Conservation (phyloP, 2,113 vertebrate genomes). For the Meriones unguiculatus region DNA sequence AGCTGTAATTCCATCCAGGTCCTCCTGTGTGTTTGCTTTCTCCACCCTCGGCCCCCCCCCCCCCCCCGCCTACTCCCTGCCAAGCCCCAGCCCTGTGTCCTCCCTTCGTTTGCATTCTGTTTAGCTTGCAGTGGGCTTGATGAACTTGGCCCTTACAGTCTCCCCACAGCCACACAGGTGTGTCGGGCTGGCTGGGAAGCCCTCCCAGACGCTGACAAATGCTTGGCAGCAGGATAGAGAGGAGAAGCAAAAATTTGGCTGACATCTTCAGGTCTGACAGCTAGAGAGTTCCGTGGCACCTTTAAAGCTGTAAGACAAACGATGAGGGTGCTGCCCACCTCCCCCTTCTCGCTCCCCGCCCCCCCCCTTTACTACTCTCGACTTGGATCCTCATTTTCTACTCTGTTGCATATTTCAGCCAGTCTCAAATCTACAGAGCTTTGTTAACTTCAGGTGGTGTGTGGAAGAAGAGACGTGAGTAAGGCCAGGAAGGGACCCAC, state of each 20-base stretch:
- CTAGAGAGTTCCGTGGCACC: conserved; percentile 20
- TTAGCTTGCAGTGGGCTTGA: background rate
- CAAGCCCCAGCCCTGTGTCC: background rate
- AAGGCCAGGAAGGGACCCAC: background rate
- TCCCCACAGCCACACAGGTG: conserved; percentile 65
- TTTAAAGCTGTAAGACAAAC: conserved; percentile 28
- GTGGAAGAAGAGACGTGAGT: background rate
- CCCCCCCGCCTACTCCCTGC: background rate
- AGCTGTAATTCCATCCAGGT: background rate
- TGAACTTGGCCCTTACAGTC: conserved; percentile 32
- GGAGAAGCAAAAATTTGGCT: conserved; percentile 48
- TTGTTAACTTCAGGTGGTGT: background rate
- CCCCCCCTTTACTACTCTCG: background rate
- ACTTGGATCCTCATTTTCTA: background rate
- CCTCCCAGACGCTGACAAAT: conserved; percentile 62
- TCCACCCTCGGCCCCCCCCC: background rate
- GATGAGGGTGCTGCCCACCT: background rate
- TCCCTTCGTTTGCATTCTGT: background rate
- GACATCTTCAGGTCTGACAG: background rate
- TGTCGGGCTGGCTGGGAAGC: conserved; percentile 52
- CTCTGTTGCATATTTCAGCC: background rate
- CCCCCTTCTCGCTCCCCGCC: fast-evolving
- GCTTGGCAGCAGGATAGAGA: conserved; percentile 56
- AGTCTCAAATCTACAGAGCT: background rate
- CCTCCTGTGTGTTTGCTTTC: background rate